A percentile compares a stretch with the other conserved stretches of the same genome.
phyloP scores from a whole-genome alignment of 1,140 invertebrate genomes.

The Drosophila elegans region DNA sequence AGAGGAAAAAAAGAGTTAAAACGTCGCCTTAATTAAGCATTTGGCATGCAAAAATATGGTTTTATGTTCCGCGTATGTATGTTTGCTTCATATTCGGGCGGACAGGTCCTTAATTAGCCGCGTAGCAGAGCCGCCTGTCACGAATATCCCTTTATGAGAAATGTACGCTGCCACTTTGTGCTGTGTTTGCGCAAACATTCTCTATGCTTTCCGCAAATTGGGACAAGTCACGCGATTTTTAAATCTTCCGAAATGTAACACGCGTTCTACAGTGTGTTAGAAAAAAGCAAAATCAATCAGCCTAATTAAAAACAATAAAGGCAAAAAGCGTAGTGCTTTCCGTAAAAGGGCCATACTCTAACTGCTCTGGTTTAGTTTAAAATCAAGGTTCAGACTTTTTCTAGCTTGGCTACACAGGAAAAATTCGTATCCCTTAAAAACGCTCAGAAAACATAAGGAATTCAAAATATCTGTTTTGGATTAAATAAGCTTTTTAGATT shows the following conservation, averaged over 20 bases:
- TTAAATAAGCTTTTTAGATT: neutral
- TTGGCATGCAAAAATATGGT: constrained; percentile 68
- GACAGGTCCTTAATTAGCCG: constrained; percentile 56
- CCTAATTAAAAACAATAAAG: constrained; percentile 81
- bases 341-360: neutral
- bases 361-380: constrained; percentile 3
- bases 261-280: constrained; percentile 27
- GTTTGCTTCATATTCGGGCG: constrained; percentile 36
- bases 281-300: constrained; percentile 73
- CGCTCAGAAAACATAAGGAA: neutral
- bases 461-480: neutral
- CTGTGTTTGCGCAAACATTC: constrained; percentile 71
- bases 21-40: constrained; percentile 65
- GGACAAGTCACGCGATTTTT: constrained; percentile 62
- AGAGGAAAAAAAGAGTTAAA: constrained; percentile 4
- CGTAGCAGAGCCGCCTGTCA: constrained; percentile 45
- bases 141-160: constrained; percentile 62
- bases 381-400: constrained; percentile 8
- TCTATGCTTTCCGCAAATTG: constrained; percentile 52
- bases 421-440: too few relatives aligned
- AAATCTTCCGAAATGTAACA: constrained; percentile 16
- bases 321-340: constrained; percentile 7
- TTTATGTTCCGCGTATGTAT: constrained; percentile 30
- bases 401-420: too few relatives aligned
- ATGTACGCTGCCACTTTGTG: constrained; percentile 41